A percentile compares a stretch with the other conserved stretches of the same genome.
Conservation (phyloP, 2,888 invertebrate species). For the Drosophila imparisetae region DNA sequence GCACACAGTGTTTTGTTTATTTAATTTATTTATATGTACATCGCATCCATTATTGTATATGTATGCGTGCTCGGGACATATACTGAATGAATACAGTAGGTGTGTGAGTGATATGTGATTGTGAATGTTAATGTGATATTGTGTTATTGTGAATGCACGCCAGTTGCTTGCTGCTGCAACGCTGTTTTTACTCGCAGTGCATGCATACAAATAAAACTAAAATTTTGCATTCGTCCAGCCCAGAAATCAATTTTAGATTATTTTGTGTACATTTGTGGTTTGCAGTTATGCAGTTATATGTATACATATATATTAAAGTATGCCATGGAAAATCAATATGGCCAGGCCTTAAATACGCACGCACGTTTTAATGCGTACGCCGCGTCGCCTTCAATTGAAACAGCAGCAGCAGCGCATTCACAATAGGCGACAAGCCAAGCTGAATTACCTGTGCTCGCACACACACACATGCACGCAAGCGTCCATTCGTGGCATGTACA, state of each 20-base stretch:
- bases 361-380: slow-evolving; percentile 65
- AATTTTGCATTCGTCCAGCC: slow-evolving; percentile 43
- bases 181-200: slow-evolving; percentile 8
- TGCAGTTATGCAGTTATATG: slow-evolving; percentile 15
- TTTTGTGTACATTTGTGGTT: slow-evolving; percentile 21
- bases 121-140: slow-evolving; percentile 19
- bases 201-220: slow-evolving; percentile 19
- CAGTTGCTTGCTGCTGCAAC: slow-evolving; percentile 5
- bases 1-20: slow-evolving; percentile 70
- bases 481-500: slow-evolving; percentile 66
- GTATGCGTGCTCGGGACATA: slow-evolving; percentile 6
- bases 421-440: slow-evolving; percentile 65
- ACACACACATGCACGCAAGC: slow-evolving; percentile 24
- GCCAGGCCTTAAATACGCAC: slow-evolving; percentile 60
- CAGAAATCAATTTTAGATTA: slow-evolving; percentile 45
- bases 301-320: slow-evolving; percentile 45
- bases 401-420: slow-evolving; percentile 54
- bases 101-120: slow-evolving; percentile 23
- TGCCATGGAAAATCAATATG: slow-evolving; percentile 68
- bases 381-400: slow-evolving; percentile 64
- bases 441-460: slow-evolving; percentile 67
- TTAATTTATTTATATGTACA: slow-evolving; percentile 67
- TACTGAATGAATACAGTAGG: slow-evolving; percentile 3
- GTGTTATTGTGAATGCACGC: slow-evolving; percentile 22
- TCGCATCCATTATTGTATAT: slow-evolving; percentile 15